Conservation (phyloP, 2,113 vertebrate genomes). For the Nesogale talazaci region DNA sequence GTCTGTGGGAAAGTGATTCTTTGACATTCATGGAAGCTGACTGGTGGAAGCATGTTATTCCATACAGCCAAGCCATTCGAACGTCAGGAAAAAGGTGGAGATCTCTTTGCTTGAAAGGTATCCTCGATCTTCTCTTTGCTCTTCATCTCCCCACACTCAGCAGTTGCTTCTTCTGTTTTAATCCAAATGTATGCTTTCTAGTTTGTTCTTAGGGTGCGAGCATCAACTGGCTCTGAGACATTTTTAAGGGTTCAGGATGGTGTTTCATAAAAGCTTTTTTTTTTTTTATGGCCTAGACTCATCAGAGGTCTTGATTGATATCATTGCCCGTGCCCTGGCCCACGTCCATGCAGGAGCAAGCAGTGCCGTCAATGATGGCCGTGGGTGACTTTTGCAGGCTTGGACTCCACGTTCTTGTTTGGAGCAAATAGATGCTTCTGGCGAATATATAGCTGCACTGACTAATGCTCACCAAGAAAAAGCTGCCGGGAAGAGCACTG, state of each 20-base stretch:
- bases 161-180: slow-evolving; percentile 52
- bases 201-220: slow-evolving; percentile 61
- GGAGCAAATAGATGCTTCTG: slow-evolving; percentile 45
- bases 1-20: neutral
- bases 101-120: neutral
- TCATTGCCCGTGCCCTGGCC: neutral
- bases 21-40: neutral
- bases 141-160: slow-evolving; percentile 25
- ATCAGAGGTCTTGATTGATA: neutral
- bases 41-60: neutral
- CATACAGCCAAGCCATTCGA: accelerated
- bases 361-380: slow-evolving; percentile 36
- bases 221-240: neutral
- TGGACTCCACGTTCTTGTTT: neutral
- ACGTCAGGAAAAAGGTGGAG: neutral
- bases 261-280: neutral
- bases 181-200: slow-evolving; percentile 53
- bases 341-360: neutral
- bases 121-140: neutral
- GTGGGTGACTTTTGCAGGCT: slow-evolving; percentile 16
- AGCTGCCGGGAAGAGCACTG: slow-evolving; percentile 53
- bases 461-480: slow-evolving; percentile 74
- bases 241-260: slow-evolving; percentile 29
- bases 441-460: slow-evolving; percentile 48
- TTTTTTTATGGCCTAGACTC: slow-evolving; percentile 7